A percentile compares a stretch with the other conserved stretches of the same genome.
Conservation (phyloP, 2,888 invertebrate species). For the Torymus auratus region DNA sequence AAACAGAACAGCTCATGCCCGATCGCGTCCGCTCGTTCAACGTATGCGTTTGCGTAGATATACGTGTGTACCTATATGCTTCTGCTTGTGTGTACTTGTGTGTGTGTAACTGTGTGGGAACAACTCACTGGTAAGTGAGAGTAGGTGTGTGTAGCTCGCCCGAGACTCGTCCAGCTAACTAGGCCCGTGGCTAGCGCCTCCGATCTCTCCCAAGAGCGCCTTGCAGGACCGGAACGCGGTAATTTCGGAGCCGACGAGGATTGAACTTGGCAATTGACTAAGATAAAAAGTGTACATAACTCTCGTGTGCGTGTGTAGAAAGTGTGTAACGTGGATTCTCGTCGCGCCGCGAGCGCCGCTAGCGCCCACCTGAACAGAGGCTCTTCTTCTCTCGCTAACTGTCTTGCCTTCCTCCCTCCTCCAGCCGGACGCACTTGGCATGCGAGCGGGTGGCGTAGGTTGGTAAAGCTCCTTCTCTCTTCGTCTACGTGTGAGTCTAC, state of each 20-base stretch:
- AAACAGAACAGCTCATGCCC: constrained; percentile 70
- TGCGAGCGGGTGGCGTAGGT: no score
- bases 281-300: constrained; percentile 14
- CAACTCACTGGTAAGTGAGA: background rate
- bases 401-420: constrained; percentile 12
- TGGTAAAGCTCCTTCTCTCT: no score
- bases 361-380: constrained; percentile 10
- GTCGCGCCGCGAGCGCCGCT: constrained; percentile 22
- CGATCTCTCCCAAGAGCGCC: constrained; percentile 43
- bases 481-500: no score
- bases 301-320: constrained; percentile 12
- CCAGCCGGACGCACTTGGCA: background rate
- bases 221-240: constrained; percentile 35
- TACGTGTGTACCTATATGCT: constrained; percentile 25
- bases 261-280: constrained; percentile 53
- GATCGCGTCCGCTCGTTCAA: constrained; percentile 63
- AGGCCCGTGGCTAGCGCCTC: constrained; percentile 52
- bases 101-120: background rate
- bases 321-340: constrained; percentile 27
- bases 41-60: constrained; percentile 27
- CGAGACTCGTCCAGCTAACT: constrained; percentile 54
- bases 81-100: constrained; percentile 12
- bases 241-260: constrained; percentile 54
- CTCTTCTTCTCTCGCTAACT: constrained; percentile 23
- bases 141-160: constrained; percentile 48